Evolutionary conservation across 1,140 invertebrate genomes (phyloP), one percentile per base, ranked within the genome.

Genomic region (Papilio aristodemus): DNA sequence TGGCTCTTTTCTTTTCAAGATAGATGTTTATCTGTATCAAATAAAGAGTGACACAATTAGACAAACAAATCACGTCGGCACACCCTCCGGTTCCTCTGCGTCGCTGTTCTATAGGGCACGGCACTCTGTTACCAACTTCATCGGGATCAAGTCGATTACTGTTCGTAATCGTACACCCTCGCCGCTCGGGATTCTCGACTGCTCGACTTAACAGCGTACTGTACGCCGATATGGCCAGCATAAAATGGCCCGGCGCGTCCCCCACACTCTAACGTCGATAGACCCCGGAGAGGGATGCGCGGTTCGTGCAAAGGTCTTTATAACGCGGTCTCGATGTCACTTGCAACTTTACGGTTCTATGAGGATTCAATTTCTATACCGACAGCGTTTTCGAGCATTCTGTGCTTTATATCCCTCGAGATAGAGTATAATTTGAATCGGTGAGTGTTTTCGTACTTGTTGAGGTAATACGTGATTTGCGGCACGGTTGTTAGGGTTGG

Each of bases 61-160:
- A 22, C 62, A 46, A 64, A 64, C 38, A 64, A 64, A 62, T 62
- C 46, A 54, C 46, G 17, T 22, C 36, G 36, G 57, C 57, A 32
- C 57, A 32, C 57, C 57, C 57, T 58, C 25, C 6, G 59, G 27
- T 36, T 36, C 36, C 32, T 73, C 71, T 73, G 57, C 13, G 9
- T 38, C 10, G 10, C 38, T 64, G 58, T 59, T 79, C 71, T 71
- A 70, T 60, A 74, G 69, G 70, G 64, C 75, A 67, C 69, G 73
- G 69, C 80, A 83, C 78, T 81, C 77, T 75, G 83, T 83, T 83
- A 76, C 78, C 79, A 81, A 84, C 84, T 83, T 86, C 82, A 83
- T 80, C 67, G 83, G 82, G 86, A 88, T 85, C 84, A 86, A 80
- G 83, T 80, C 82, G 83, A 88, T 88, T 86, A 88, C 84, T 79